A percentile compares a stretch with the other conserved stretches of the same genome.
phyloP scores from a whole-genome alignment of 2,888 invertebrate species.

The Phytoseiulus persimilis region DNA sequence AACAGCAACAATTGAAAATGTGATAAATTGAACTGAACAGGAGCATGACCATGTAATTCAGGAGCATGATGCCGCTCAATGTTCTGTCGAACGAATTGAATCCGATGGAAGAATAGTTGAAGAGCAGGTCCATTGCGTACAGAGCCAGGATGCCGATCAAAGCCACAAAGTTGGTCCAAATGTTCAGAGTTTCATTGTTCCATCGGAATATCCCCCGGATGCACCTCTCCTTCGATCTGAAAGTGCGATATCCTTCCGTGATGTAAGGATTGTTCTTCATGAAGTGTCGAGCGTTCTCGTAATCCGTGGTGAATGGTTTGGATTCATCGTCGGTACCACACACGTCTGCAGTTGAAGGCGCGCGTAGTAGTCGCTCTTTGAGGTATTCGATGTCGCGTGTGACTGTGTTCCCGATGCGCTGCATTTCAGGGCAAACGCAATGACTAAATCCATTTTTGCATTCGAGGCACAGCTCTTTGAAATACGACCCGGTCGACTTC shows the following conservation, averaged over 20 bases:
- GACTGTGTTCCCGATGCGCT: background rate
- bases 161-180: slow-evolving; percentile 27
- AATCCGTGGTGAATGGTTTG: slow-evolving; percentile 26
- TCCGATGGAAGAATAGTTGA: slow-evolving; percentile 19
- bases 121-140: slow-evolving; percentile 6
- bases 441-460: slow-evolving; percentile 17
- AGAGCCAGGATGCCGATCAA: slow-evolving; percentile 14
- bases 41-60: background rate
- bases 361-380: background rate
- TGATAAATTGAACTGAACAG: slow-evolving; percentile 20
- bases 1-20: slow-evolving; percentile 34
- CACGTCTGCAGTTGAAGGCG: slow-evolving; percentile 9
- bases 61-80: slow-evolving; percentile 13
- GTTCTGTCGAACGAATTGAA: slow-evolving; percentile 26
- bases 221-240: slow-evolving; percentile 26
- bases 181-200: slow-evolving; percentile 31
- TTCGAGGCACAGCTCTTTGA: slow-evolving; percentile 13
- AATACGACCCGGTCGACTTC: slow-evolving; percentile 25
- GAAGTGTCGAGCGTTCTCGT: slow-evolving; percentile 8
- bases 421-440: slow-evolving; percentile 18
- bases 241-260: slow-evolving; percentile 26
- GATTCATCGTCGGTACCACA: slow-evolving; percentile 22
- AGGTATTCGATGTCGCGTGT: slow-evolving; percentile 6
- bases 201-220: slow-evolving; percentile 24
- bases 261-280: slow-evolving; percentile 35